Percentiles rank a stretch among this genome's conserved stretches.
Evolutionary conservation across 2,888 invertebrate species (phyloP).

Genomic region (Cephus pulcher): DNA sequence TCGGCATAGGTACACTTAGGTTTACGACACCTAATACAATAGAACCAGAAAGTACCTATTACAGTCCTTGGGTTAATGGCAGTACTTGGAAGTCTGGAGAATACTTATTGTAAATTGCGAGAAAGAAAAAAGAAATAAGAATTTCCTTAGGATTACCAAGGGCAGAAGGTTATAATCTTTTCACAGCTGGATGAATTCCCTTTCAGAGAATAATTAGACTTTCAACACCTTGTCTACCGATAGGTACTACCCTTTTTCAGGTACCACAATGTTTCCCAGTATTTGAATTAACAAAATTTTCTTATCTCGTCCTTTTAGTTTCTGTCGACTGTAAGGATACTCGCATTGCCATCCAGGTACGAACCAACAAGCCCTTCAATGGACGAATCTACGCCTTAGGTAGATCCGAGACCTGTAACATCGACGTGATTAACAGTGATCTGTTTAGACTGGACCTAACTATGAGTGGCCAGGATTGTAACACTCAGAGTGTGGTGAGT

Average conservation of each 20-base stretch:
- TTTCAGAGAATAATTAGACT: neutral
- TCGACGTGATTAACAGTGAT: constrained; percentile 92
- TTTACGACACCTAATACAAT: neutral
- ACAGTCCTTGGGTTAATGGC: neutral
- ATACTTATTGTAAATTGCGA: neutral
- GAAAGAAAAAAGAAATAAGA: neutral
- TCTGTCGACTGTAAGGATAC: constrained; percentile 96
- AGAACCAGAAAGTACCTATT: neutral
- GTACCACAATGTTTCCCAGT: neutral
- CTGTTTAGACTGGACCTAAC: constrained; percentile 92
- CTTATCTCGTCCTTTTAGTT: constrained; percentile 71
- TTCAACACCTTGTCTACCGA: constrained; percentile 1
- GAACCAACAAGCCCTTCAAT: constrained; percentile 94
- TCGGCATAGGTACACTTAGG: constrained; percentile 11
- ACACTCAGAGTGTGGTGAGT: constrained; percentile 94
- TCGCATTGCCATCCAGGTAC: constrained; percentile 90
- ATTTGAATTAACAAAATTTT: constrained; percentile 13
- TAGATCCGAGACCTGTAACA: constrained; percentile 94
- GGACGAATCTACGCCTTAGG: constrained; percentile 94
- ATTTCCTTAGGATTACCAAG: neutral
- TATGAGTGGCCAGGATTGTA: constrained; percentile 94
- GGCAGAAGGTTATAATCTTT: neutral
- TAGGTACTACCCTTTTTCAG: neutral
- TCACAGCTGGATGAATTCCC: neutral
- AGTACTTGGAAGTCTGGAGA: neutral